Evolutionary conservation across 2,797 vertebrate species (phyloP), one percentile per base, ranked within the genome.

Genomic region (Epinephelus coioides): DNA sequence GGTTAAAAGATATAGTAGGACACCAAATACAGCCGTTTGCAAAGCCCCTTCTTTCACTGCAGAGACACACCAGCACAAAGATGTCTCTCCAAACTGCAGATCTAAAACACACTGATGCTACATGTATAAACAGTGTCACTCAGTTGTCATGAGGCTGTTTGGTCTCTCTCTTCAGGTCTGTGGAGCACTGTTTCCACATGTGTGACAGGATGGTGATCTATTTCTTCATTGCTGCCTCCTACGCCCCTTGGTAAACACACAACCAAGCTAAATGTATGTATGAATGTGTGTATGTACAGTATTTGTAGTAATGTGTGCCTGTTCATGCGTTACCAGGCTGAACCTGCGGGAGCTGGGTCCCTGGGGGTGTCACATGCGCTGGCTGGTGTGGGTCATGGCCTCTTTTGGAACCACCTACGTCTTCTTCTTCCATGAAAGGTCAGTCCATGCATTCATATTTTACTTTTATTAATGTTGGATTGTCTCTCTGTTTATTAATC

Each of bases 361-460:
- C 30, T 99, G 97, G 98, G 96, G 97, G 0, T 94, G 96, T 61
- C 98, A 99, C 95, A 99, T 99, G 98, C 97, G 97, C 70, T 99
- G 98, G 98, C 82, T 99, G 92, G 96, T 99, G 76, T 99, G 98
- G 98, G 96, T 98, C 86, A 99, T 99, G 98, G 98, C 98, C 0
- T 97, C 96, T 1, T 86, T 95, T 0, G 98, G 98, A 73, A 98
- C 97, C 0, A 25, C 97, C 73, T 99, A 99, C 0, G 97, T 99
- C 19, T 99, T 98, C 94, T 98, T 98, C 94, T 99, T 98, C 91
- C 98, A 99, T 0, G 97, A 99, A 91, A 94, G 97, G 98, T 99
- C 76, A 92, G 95, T 65, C 73, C 30, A 18, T 2, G 51, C 10
- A 15, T 25, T 50, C 12, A 30, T 25, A 0, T 6, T 75, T 55